These are phyloP conservation scores for Ectemnius continuus DNA, from an alignment of 2,888 invertebrate species.

Conservation along the genomic window DNA sequence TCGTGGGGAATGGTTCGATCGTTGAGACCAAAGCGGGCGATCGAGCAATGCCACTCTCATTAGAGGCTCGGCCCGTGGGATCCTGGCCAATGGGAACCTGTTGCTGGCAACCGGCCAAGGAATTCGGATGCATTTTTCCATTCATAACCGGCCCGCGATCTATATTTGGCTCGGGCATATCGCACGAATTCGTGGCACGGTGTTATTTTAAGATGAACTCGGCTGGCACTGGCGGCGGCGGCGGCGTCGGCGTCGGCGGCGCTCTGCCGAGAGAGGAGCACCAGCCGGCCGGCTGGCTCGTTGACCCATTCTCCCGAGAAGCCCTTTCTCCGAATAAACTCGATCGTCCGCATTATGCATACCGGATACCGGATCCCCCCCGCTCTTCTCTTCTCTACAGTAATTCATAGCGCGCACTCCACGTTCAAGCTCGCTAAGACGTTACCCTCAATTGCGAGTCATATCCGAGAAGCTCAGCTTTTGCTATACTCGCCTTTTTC, in stretches of 20 bases:
- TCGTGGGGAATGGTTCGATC: too few relatives aligned
- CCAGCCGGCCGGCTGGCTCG: conserved; percentile 27
- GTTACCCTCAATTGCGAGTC: too few relatives aligned
- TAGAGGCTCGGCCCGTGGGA: too few relatives aligned
- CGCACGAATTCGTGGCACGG: conserved; percentile 60
- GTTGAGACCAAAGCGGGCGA: too few relatives aligned
- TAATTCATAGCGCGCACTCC: not conserved
- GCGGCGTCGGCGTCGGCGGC: not conserved
- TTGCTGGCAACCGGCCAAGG: conserved; percentile 66
- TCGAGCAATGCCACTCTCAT: too few relatives aligned
- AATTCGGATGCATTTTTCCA: conserved; percentile 75
- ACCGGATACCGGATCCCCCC: not conserved
- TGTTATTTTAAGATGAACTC: conserved; percentile 59
- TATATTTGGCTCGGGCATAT: conserved; percentile 64
- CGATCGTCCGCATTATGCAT: conserved; percentile 10
- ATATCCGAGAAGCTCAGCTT: too few relatives aligned
- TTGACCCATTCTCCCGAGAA: conserved; percentile 32
- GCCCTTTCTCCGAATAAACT: conserved; percentile 10
- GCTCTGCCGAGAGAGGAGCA: conserved; percentile 22
- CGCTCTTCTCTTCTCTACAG: conserved; percentile 8
- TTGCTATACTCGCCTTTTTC: too few relatives aligned
- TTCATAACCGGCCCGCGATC: conserved; percentile 69
- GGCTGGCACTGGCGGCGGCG: not conserved
- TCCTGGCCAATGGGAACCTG: too few relatives aligned
- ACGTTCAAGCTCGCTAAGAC: not conserved